A percentile compares a stretch with the other conserved stretches of the same genome.
Conservation (phyloP, 2,888 invertebrate genomes). For the Amiota minor region DNA sequence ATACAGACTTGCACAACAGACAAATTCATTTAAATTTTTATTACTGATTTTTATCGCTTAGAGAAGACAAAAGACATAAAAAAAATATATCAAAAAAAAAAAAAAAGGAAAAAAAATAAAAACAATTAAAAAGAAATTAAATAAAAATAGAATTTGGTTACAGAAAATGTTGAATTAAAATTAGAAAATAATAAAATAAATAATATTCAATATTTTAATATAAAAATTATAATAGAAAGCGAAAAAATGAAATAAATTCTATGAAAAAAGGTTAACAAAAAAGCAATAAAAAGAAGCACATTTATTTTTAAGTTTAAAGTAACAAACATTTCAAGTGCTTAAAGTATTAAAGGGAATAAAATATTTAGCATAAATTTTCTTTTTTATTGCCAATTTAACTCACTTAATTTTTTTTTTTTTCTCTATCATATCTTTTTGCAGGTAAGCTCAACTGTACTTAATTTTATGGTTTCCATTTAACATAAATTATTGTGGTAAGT, state of each 20-base stretch:
- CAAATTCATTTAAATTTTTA: conserved; percentile 43
- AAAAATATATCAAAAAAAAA: not conserved
- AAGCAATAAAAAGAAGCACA: too few species aligned
- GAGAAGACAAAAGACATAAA: not conserved
- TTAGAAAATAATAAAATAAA: not conserved
- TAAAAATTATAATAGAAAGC: too few species aligned
- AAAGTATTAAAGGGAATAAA: not conserved
- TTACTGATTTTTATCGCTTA: conserved; percentile 39
- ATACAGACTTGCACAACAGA: not conserved
- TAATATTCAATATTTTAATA: too few species aligned
- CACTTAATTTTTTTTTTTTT: not conserved
- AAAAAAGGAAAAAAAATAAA: too few species aligned
- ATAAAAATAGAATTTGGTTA: too few species aligned
- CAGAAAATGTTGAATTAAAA: not conserved
- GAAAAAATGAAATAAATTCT: too few species aligned
- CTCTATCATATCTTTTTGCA: conserved; percentile 13
- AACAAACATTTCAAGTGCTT: conserved; percentile 15
- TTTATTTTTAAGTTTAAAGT: too few species aligned
- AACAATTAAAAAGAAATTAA: too few species aligned
- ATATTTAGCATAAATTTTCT: not conserved
- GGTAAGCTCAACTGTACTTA: conserved; percentile 16
- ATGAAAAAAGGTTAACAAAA: too few species aligned
- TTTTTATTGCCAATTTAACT: conserved; percentile 1
- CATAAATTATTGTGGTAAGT: conserved; percentile 24
- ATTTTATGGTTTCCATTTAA: not conserved